These are phyloP conservation scores for Melipona beecheii DNA, from an alignment of 2,888 invertebrate species.

Conservation along the genomic window DNA sequence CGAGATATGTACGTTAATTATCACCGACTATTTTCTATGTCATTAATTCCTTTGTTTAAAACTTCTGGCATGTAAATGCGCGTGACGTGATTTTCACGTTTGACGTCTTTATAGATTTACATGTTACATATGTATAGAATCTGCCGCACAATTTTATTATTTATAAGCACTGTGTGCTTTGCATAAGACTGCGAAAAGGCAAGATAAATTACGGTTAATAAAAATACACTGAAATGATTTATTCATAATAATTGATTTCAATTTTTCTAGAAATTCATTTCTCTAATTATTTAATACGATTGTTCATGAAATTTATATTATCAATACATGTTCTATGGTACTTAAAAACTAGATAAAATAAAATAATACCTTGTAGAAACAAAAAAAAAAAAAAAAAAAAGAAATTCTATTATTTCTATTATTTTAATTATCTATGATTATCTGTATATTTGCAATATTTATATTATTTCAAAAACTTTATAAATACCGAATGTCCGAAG, in stretches of 20 bases:
- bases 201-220: not conserved
- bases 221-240: not conserved
- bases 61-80: constrained; percentile 5
- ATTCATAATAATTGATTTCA: not conserved
- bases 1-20: constrained; percentile 35
- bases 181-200: not conserved
- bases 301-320: not conserved
- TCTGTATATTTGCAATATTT: no score
- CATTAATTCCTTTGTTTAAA: constrained; percentile 10
- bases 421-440: no score
- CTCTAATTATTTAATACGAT: not conserved
- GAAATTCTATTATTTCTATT: no score
- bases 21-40: constrained; percentile 23
- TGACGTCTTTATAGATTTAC: not conserved
- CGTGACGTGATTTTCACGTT: not conserved
- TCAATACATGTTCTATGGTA: no score
- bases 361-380: no score
- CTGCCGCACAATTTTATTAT: no score
- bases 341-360: no score
- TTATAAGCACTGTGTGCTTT: not conserved
- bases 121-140: no score
- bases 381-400: no score
- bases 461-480: no score
- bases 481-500: no score
- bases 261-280: not conserved